Evolutionary conservation across 2,797 vertebrate species (phyloP).

Genomic region (Manis crassicaudata): DNA sequence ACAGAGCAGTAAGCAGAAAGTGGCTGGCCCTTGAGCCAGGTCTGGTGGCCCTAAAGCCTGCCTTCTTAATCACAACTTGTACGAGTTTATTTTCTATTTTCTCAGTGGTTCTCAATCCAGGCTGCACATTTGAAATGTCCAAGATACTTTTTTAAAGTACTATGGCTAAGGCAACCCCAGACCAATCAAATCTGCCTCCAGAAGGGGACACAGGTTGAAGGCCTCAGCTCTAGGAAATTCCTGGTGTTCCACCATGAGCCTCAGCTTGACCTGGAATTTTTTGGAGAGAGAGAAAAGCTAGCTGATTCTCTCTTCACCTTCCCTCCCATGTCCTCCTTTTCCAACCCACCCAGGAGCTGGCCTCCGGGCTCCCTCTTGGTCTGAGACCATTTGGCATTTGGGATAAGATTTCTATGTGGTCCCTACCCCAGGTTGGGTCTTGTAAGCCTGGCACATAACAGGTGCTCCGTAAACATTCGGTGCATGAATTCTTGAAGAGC

Average conservation of each 20-base stretch:
- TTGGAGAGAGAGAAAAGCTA: not conserved
- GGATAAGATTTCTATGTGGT: not conserved
- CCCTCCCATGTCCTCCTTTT: not conserved
- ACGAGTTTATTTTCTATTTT: not conserved
- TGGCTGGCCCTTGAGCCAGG: fast-evolving
- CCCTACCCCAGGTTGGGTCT: not conserved
- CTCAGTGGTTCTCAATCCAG: not conserved
- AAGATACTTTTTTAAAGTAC: not conserved
- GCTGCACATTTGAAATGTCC: not conserved
- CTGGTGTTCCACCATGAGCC: not conserved
- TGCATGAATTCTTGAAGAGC: not conserved
- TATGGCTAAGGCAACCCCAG: too few relatives aligned
- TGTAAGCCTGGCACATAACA: not conserved
- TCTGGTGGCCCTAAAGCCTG: not conserved
- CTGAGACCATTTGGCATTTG: not conserved
- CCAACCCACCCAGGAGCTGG: not conserved
- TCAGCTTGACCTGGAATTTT: not conserved
- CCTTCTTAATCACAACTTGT: not conserved
- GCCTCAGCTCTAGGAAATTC: not conserved
- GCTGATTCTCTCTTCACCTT: not conserved
- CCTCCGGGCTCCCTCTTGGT: not conserved
- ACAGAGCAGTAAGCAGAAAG: too few relatives aligned
- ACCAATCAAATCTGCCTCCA: not conserved
- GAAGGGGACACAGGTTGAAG: not conserved
- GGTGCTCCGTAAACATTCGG: not conserved